phyloP scores from a whole-genome alignment of 1,140 invertebrate genomes.

The Teleogryllus occipitalis region DNA sequence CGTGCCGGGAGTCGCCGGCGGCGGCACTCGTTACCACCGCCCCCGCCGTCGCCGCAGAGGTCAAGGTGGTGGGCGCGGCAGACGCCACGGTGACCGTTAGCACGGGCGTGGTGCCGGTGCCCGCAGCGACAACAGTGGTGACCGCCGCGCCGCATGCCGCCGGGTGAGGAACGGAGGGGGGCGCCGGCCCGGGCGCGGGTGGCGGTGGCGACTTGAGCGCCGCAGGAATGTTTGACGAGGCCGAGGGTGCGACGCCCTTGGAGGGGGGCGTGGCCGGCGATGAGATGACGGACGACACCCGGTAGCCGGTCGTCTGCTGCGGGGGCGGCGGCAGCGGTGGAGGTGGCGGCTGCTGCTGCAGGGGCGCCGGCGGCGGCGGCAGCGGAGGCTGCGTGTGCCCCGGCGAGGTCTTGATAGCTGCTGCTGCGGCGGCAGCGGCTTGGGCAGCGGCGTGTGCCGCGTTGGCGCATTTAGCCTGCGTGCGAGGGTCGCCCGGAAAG shows the following conservation, averaged over 20 bases:
- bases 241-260: not conserved
- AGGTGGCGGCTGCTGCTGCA: too few species aligned
- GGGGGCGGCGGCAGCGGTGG: too few species aligned
- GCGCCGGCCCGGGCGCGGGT: too few species aligned
- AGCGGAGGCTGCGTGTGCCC: not conserved
- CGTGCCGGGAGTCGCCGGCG: not conserved
- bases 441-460: too few species aligned
- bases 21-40: constrained; percentile 9
- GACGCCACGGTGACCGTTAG: constrained; percentile 22
- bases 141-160: constrained; percentile 11
- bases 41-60: not conserved
- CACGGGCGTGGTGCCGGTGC: constrained; percentile 23
- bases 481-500: not conserved
- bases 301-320: not conserved
- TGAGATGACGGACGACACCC: not conserved
- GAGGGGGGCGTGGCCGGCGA: not conserved
- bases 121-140: constrained; percentile 20
- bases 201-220: not conserved
- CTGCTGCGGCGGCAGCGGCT: not conserved
- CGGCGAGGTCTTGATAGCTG: not conserved
- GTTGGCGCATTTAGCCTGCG: too few species aligned
- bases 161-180: too few species aligned
- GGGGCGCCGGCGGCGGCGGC: too few species aligned
- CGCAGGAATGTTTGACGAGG: not conserved
- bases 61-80: constrained; percentile 13